phyloP scores from a whole-genome alignment of 2,797 vertebrate genomes.

The Lates japonicus region DNA sequence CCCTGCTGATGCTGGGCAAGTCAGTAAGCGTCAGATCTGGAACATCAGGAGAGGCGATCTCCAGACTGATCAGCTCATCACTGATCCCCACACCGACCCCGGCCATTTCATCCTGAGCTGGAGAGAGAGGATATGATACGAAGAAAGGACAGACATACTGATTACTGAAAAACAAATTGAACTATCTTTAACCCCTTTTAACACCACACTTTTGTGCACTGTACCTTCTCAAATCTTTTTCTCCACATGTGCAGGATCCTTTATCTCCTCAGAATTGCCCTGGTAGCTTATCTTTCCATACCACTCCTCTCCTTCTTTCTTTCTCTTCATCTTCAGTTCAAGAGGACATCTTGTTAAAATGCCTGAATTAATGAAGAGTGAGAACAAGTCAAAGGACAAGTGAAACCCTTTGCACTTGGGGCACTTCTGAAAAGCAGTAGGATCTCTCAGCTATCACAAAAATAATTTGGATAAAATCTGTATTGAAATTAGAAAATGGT shows the following conservation, averaged over 20 bases:
- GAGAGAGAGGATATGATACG: constrained; percentile 5
- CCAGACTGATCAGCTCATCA: constrained; percentile 88
- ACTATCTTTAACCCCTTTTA: too few species aligned
- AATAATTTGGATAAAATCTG: too few species aligned
- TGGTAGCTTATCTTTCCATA: constrained; percentile 79
- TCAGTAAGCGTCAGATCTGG: constrained; percentile 94
- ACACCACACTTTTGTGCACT: background rate
- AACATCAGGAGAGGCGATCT: constrained; percentile 87
- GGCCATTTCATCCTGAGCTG: constrained; percentile 84
- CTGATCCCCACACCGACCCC: constrained; percentile 85
- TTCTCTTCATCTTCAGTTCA: constrained; percentile 85
- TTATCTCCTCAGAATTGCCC: constrained; percentile 25
- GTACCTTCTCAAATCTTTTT: constrained; percentile 63
- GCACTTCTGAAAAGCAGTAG: too few species aligned
- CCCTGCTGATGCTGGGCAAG: constrained; percentile 91
- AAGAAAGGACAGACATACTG: too few species aligned
- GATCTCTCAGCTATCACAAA: too few species aligned
- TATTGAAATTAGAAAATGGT: too few species aligned
- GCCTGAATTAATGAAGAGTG: constrained; percentile 58
- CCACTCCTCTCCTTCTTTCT: constrained; percentile 73
- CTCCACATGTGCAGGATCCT: constrained; percentile 62
- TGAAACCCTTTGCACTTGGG: background rate
- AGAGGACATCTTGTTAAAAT: constrained; percentile 88
- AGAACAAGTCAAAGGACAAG: background rate
- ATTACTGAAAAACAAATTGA: too few species aligned